Conservation (phyloP, 92 coral and sea anemone genomes). For the Nematostella vectensis region DNA sequence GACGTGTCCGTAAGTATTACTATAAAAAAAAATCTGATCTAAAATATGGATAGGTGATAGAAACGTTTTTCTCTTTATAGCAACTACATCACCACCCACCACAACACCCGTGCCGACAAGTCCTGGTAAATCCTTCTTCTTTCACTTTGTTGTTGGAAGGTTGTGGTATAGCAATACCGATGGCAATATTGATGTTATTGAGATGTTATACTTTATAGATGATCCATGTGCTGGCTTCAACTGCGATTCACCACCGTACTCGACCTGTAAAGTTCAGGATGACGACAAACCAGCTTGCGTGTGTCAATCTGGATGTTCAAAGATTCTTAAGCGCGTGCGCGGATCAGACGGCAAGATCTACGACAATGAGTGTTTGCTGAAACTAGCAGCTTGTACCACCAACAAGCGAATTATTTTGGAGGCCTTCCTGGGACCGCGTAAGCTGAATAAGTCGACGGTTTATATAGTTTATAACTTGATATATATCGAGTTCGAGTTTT, state of each 20-base stretch:
- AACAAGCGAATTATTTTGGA: constrained; percentile 1
- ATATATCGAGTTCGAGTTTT: no score
- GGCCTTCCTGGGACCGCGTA: constrained; percentile 4
- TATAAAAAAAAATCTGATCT: no score
- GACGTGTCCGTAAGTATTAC: background rate
- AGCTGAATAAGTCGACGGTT: background rate
- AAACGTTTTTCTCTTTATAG: no score
- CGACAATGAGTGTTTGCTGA: constrained; percentile 37
- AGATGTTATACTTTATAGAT: no score
- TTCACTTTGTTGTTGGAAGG: no score
- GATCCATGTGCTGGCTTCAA: no score
- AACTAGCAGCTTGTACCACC: constrained; percentile 18
- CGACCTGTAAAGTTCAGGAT: background rate
- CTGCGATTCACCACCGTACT: background rate
- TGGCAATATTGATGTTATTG: no score
- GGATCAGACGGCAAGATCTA: constrained; percentile 53
- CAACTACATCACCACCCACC: background rate
- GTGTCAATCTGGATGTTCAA: constrained; percentile 29
- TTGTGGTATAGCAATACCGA: no score
- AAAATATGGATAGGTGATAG: no score
- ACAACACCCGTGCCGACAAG: background rate
- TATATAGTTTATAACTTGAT: no score
- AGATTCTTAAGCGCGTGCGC: constrained; percentile 34
- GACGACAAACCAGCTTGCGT: constrained; percentile 34
- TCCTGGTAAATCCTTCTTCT: no score